Evolutionary conservation across 2,888 invertebrate species (phyloP).

Genomic region (Yponomeuta sedellus): DNA sequence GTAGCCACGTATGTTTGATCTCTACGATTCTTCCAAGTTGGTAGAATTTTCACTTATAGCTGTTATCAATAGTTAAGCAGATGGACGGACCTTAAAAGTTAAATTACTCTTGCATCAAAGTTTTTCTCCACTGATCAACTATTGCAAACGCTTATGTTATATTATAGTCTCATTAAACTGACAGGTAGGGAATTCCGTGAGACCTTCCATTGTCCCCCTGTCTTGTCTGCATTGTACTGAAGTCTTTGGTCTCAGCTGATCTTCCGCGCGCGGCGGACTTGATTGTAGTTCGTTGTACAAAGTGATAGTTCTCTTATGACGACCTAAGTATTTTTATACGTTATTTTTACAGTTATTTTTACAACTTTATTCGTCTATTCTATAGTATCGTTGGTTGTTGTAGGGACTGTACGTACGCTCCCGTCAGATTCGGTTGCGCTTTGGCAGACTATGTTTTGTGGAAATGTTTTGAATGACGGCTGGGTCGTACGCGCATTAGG

Average conservation of each 20-base stretch:
- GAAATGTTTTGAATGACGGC: slow-evolving; percentile 31
- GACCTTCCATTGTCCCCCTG: not conserved
- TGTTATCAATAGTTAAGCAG: no score
- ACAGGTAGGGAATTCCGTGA: not conserved
- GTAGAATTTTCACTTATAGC: no score
- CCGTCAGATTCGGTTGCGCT: slow-evolving; percentile 53
- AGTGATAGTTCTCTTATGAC: slow-evolving; percentile 76
- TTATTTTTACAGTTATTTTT: slow-evolving; percentile 70
- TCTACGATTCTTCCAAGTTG: not conserved
- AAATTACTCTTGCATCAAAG: no score
- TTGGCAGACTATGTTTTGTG: slow-evolving; percentile 44
- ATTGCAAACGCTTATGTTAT: no score
- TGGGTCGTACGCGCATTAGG: slow-evolving; percentile 7
- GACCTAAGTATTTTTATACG: slow-evolving; percentile 74
- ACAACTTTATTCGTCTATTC: slow-evolving; percentile 68
- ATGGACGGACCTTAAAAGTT: no score
- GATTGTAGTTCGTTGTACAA: slow-evolving; percentile 69
- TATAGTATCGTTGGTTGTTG: slow-evolving; percentile 58
- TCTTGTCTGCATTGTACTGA: not conserved
- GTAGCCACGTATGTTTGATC: not conserved
- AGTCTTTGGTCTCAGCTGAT: slow-evolving; percentile 31
- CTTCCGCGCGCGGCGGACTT: slow-evolving; percentile 57
- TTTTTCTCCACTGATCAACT: no score
- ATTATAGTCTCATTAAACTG: no score
- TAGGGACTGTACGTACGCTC: slow-evolving; percentile 27